Percentiles rank a stretch among this genome's conserved stretches.
These are phyloP conservation scores for Eunapius fragilis DNA, from an alignment of 37 sponge, comb jelly and placozoan species.

Conservation along the genomic window DNA sequence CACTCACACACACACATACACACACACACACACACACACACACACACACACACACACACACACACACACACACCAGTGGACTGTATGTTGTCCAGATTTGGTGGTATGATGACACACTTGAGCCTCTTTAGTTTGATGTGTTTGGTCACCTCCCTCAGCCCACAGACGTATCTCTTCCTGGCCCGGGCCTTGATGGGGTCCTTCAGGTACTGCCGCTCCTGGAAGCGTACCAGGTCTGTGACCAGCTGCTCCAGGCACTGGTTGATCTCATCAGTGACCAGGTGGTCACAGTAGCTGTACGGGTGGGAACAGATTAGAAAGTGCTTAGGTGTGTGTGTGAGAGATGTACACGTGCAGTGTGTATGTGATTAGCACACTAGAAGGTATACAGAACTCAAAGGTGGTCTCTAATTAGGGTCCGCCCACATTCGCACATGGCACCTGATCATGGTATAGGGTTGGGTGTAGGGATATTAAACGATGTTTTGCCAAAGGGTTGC, in stretches of 20 bases:
- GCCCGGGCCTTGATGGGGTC: constrained; percentile 76
- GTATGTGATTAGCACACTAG: not conserved
- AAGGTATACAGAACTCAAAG: no score
- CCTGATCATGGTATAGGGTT: no score
- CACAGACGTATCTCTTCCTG: constrained; percentile 85
- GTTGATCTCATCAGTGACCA: constrained; percentile 72
- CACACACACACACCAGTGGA: constrained; percentile 69
- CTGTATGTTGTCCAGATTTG: constrained; percentile 86
- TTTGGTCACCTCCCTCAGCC: constrained; percentile 90
- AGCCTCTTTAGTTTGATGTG: constrained; percentile 79
- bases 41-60: no score
- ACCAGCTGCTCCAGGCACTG: constrained; percentile 40
- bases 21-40: no score
- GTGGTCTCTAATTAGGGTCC: not conserved
- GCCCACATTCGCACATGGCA: no score
- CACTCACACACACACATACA: no score
- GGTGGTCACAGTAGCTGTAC: constrained; percentile 83
- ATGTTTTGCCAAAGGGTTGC: no score
- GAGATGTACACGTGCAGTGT: not conserved
- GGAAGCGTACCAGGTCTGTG: constrained; percentile 71
- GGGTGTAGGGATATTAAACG: no score
- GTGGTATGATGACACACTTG: constrained; percentile 88
- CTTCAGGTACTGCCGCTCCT: constrained; percentile 69
- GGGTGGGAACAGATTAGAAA: not conserved
- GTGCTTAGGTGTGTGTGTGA: not conserved